Evolutionary conservation across 1,140 invertebrate genomes (phyloP).

Genomic region (Drosophila albomicans): DNA sequence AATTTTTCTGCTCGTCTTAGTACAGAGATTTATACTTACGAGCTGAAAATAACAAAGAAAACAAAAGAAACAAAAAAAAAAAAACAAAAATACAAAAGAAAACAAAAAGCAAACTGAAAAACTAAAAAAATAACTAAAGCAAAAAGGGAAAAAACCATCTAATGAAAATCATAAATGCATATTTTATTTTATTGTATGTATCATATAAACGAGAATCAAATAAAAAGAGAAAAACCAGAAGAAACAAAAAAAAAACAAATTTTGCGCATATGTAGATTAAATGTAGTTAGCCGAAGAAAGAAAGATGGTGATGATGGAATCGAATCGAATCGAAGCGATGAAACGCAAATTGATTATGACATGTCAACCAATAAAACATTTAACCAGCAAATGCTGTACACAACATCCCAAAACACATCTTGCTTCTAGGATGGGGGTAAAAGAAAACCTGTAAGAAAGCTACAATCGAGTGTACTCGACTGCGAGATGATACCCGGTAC

Average conservation of each 20-base stretch:
- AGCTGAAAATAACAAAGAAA: constrained; percentile 37
- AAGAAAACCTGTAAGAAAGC: background rate
- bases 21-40: constrained; percentile 61
- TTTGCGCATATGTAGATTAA: constrained; percentile 55
- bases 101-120: constrained; percentile 16
- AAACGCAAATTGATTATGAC: constrained; percentile 32
- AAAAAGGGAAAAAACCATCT: constrained; percentile 28
- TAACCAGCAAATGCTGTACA: constrained; percentile 56
- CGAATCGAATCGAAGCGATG: constrained; percentile 16
- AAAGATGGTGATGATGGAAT: constrained; percentile 35
- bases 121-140: constrained; percentile 21
- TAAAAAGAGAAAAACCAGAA: constrained; percentile 51
- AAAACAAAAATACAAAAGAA: constrained; percentile 9
- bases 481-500: too few species aligned
- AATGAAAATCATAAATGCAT: constrained; percentile 42
- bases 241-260: constrained; percentile 12
- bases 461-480: too few species aligned
- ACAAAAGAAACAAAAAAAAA: constrained; percentile 21
- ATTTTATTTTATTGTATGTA: constrained; percentile 69
- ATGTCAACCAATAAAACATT: constrained; percentile 58
- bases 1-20: constrained; percentile 49
- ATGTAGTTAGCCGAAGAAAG: constrained; percentile 60
- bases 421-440: constrained; percentile 27
- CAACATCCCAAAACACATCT: constrained; percentile 26
- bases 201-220: constrained; percentile 60